A percentile compares a stretch with the other conserved stretches of the same genome.
These are phyloP conservation scores for Minunthozetes semirufus DNA, from an alignment of 2,888 invertebrate genomes.

Conservation along the genomic window DNA sequence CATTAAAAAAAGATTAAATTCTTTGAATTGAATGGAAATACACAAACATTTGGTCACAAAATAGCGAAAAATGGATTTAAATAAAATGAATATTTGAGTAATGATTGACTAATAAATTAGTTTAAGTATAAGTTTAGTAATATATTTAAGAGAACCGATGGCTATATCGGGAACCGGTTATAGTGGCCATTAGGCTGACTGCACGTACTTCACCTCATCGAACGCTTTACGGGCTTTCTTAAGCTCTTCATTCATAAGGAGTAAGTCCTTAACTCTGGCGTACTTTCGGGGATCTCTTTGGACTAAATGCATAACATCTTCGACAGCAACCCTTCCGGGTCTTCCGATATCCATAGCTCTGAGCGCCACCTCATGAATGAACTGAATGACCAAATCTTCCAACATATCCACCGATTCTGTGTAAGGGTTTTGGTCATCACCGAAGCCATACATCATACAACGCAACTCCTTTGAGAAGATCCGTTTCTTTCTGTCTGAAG, in stretches of 20 bases:
- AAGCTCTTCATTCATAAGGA: slow-evolving; percentile 97
- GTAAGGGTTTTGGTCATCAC: slow-evolving; percentile 97
- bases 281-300: slow-evolving; percentile 94
- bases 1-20: too few relatives aligned
- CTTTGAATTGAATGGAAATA: too few relatives aligned
- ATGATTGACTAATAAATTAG: too few relatives aligned
- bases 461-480: slow-evolving; percentile 83
- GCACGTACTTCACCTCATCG: slow-evolving; percentile 94
- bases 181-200: too few relatives aligned
- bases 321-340: slow-evolving; percentile 92
- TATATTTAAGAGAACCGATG: too few relatives aligned
- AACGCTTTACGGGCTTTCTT: slow-evolving; percentile 98
- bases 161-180: too few relatives aligned
- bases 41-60: too few relatives aligned
- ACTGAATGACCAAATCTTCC: slow-evolving; percentile 95
- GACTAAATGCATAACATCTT: slow-evolving; percentile 92
- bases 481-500: slow-evolving; percentile 56
- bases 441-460: slow-evolving; percentile 99
- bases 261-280: slow-evolving; percentile 89
- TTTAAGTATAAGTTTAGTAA: too few relatives aligned
- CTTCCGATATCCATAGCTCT: slow-evolving; percentile 91
- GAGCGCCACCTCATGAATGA: slow-evolving; percentile 81
- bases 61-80: too few relatives aligned
- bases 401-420: slow-evolving; percentile 96
- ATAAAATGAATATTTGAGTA: too few relatives aligned